Conservation (phyloP, 2,113 vertebrate species). For the Columba livia region DNA sequence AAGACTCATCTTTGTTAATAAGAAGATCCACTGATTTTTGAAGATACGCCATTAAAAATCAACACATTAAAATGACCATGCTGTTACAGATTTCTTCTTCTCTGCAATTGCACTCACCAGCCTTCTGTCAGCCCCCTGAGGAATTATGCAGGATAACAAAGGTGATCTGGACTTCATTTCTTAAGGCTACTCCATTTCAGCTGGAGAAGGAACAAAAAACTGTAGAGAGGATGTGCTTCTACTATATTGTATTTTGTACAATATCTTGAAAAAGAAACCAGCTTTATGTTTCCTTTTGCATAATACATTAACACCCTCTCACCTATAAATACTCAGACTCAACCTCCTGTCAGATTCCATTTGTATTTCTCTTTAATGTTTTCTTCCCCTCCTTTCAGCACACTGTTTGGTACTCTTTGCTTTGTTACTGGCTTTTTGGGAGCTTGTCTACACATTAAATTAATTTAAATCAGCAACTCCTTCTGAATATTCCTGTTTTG, state of each 20-base stretch:
- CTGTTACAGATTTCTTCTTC: neutral
- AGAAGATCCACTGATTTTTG: neutral
- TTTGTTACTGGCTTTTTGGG: neutral
- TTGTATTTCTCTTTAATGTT: neutral
- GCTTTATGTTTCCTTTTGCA: neutral
- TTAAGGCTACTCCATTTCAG: neutral
- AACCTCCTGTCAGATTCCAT: slow-evolving; percentile 18
- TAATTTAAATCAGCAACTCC: neutral
- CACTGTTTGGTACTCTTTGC: neutral
- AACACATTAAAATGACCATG: neutral
- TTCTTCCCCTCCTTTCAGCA: neutral
- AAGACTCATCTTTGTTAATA: neutral
- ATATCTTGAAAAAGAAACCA: neutral
- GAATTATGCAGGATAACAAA: neutral
- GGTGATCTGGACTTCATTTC: neutral
- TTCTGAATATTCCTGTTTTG: neutral
- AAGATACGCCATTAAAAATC: neutral
- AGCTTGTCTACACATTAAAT: neutral
- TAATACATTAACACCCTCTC: slow-evolving; percentile 6
- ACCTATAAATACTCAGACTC: slow-evolving; percentile 16
- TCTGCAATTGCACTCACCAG: neutral
- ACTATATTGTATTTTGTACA: neutral
- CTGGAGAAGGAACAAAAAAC: neutral
- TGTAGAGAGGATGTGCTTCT: neutral
- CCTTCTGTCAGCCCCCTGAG: neutral